Evolutionary conservation across 2,797 vertebrate species (phyloP).

Genomic region (Cyprinella venusta): DNA sequence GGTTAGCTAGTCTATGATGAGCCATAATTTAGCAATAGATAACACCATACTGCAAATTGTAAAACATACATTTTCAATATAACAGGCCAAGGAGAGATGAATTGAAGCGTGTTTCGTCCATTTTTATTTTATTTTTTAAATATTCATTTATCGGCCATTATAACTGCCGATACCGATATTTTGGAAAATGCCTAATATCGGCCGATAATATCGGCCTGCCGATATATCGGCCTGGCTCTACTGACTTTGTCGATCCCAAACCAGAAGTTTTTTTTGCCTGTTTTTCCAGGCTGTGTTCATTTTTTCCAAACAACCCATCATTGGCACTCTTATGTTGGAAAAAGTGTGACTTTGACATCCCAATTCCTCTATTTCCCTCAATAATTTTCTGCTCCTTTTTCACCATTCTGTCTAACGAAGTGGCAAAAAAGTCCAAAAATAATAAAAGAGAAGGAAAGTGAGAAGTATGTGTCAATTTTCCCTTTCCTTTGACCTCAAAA

Average conservation of each 20-base stretch:
- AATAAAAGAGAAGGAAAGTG: constrained; percentile 52
- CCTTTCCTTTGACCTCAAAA: constrained; percentile 25
- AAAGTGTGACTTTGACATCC: neutral
- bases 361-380: neutral
- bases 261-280: neutral
- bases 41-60: no score
- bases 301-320: neutral
- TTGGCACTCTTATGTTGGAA: neutral
- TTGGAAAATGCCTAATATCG: no score
- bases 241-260: neutral
- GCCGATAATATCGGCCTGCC: no score
- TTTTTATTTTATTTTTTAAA: no score
- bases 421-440: neutral
- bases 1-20: no score
- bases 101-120: no score
- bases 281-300: neutral
- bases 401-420: neutral
- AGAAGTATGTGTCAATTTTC: constrained; percentile 1
- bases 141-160: no score
- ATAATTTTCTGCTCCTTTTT: neutral
- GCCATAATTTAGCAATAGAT: no score
- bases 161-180: no score
- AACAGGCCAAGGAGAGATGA: no score
- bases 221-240: no score
- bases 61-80: no score